Evolutionary conservation across 2,888 invertebrate species (phyloP).

Genomic region (Pandemis cinnamomeana): DNA sequence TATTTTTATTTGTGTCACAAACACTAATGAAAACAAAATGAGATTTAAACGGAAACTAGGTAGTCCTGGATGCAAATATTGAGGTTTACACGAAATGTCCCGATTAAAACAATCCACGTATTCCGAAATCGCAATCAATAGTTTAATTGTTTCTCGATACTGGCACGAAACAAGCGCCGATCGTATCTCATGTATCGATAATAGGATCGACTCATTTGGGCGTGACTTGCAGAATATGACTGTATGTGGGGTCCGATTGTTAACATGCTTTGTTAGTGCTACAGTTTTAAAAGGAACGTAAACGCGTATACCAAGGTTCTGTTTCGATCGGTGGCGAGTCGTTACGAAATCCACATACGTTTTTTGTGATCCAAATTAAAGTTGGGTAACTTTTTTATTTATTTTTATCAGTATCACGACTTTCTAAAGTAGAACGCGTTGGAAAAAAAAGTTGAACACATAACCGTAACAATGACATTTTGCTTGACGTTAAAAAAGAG

Average conservation of each 20-base stretch:
- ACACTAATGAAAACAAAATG: no score
- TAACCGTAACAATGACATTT: not conserved
- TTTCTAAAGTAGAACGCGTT: not conserved
- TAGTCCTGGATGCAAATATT: no score
- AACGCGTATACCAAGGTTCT: not conserved
- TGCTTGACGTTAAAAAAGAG: no score
- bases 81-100: conserved; percentile 3
- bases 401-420: not conserved
- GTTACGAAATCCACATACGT: conserved; percentile 4
- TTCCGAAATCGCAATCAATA: conserved; percentile 35
- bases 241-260: conserved; percentile 70
- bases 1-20: no score
- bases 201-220: conserved; percentile 76
- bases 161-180: conserved; percentile 49
- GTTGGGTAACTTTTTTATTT: conserved; percentile 4
- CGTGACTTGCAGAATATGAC: conserved; percentile 69
- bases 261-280: conserved; percentile 25
- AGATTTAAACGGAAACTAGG: no score
- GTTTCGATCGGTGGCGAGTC: not conserved
- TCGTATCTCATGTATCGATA: conserved; percentile 68
- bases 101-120: conserved; percentile 7
- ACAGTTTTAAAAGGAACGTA: not conserved
- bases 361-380: conserved; percentile 4
- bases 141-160: conserved; percentile 39
- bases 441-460: not conserved